Conservation (phyloP, 2,113 vertebrate genomes). For the Mirza zaza region DNA sequence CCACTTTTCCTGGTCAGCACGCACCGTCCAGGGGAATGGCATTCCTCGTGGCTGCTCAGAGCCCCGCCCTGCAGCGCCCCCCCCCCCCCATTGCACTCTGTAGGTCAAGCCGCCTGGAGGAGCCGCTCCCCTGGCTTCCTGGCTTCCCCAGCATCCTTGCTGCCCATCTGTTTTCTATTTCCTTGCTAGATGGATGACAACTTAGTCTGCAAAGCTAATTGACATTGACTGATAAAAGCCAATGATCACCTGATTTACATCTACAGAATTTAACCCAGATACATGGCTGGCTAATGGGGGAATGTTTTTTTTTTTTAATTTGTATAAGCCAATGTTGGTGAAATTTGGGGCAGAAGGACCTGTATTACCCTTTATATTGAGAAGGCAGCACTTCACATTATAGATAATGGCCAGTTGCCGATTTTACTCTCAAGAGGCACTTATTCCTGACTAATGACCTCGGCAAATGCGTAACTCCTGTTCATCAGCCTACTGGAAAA, state of each 20-base stretch:
- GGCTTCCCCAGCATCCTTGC: not conserved
- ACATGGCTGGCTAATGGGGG: not conserved
- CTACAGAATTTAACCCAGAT: not conserved
- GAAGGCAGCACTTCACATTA: not conserved
- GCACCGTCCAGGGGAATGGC: not conserved
- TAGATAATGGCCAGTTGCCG: not conserved
- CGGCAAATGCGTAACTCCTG: not conserved
- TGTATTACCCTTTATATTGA: not conserved
- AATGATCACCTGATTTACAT: not conserved
- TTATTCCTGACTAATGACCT: not conserved
- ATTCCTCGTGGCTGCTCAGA: not conserved
- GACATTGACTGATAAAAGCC: not conserved
- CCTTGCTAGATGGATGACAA: not conserved
- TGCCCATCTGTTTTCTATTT: not conserved
- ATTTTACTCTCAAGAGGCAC: not conserved
- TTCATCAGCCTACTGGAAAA: not conserved
- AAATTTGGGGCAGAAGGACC: not conserved
- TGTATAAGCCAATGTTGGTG: not conserved
- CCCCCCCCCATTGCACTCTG: not conserved
- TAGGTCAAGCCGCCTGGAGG: not conserved
- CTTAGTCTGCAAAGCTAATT: not conserved
- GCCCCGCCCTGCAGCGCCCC: accelerated
- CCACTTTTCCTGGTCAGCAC: not conserved
- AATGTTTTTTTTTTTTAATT: not conserved
- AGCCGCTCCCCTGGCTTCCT: not conserved